A percentile compares a stretch with the other conserved stretches of the same genome.
phyloP scores from a whole-genome alignment of 2,113 vertebrate genomes.

The Chaetops frenatus region DNA sequence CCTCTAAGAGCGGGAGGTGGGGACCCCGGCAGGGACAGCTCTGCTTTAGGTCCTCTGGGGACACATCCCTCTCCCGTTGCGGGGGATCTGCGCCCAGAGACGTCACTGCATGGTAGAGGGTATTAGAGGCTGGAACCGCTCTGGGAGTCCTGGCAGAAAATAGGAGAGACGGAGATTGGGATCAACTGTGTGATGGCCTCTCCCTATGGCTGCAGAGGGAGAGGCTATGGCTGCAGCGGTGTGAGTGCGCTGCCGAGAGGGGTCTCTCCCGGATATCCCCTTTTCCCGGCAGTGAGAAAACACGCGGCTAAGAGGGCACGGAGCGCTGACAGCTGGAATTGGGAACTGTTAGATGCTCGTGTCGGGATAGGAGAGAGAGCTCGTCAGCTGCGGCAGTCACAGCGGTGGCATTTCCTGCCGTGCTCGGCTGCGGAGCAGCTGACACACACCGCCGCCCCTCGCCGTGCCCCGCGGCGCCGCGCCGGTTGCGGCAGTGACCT shows the following conservation, averaged over 20 bases:
- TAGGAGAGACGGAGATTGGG: not conserved
- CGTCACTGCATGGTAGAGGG: not conserved
- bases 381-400: not conserved
- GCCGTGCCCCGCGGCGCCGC: not conserved
- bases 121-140: not conserved
- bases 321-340: not conserved
- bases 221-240: not conserved
- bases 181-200: not conserved
- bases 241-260: not conserved
- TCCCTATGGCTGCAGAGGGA: not conserved
- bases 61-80: accelerated
- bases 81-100: not conserved
- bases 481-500: not conserved
- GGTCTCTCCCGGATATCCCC: not conserved
- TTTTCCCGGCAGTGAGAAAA: not conserved
- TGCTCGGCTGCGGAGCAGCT: not conserved
- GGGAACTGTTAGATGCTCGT: not conserved
- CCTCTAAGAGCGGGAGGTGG: too few species aligned
- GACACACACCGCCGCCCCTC: not conserved
- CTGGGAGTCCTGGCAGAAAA: not conserved
- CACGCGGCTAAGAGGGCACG: not conserved
- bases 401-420: constrained; percentile 19
- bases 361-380: not conserved
- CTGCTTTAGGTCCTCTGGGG: not conserved
- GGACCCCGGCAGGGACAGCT: not conserved